Evolutionary conservation across 2,797 vertebrate species (phyloP).

Genomic region (Leuciscus waleckii): DNA sequence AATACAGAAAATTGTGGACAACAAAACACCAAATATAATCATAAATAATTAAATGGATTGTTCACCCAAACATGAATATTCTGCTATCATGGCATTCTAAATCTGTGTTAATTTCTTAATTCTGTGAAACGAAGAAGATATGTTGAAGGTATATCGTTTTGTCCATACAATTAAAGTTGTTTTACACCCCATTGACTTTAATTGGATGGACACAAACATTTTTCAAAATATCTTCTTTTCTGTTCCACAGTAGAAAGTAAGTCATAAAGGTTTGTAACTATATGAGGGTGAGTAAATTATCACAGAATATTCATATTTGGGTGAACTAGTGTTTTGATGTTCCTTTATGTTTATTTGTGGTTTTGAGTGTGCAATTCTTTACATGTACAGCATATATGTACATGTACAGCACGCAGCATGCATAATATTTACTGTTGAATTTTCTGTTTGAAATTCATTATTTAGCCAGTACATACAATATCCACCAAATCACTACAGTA

Average conservation of each 20-base stretch:
- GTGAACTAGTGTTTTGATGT: background rate
- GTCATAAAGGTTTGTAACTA: too few relatives aligned
- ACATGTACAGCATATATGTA: background rate
- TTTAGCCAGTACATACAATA: background rate
- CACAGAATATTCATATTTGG: background rate
- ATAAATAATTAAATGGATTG: too few relatives aligned
- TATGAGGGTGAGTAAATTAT: background rate
- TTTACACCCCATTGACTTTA: background rate
- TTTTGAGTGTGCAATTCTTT: background rate
- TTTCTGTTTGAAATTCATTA: background rate
- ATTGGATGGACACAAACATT: background rate
- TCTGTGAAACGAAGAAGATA: background rate
- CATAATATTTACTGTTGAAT: background rate
- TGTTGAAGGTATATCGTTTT: background rate
- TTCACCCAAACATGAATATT: background rate
- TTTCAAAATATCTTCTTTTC: background rate
- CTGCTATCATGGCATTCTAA: background rate
- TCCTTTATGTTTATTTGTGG: background rate
- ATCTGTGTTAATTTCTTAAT: background rate
- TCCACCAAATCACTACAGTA: background rate
- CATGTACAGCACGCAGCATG: background rate
- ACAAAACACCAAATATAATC: background rate
- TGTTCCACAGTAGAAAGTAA: background rate
- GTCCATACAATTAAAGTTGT: background rate
- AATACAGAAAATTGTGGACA: background rate